Evolutionary conservation across 2,113 vertebrate species (phyloP).

Genomic region (Myxocyprinus asiaticus): DNA sequence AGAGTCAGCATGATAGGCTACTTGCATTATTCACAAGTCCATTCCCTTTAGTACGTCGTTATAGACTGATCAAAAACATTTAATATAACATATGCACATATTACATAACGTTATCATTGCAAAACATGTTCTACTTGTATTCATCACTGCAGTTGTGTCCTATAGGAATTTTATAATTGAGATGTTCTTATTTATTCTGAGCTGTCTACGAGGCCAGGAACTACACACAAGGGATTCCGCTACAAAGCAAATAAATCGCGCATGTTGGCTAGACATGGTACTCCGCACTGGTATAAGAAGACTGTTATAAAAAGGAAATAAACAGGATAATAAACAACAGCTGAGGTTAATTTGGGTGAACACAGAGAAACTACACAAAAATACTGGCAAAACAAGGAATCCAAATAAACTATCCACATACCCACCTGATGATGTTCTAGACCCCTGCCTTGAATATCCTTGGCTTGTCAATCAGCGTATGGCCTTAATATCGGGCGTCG

Average conservation of each 20-base stretch:
- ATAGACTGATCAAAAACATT: not conserved
- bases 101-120: conserved; percentile 5
- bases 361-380: not conserved
- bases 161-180: not conserved
- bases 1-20: not conserved
- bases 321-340: too few species aligned
- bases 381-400: not conserved
- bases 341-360: too few species aligned
- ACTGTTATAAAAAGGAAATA: too few species aligned
- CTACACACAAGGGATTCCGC: conserved; percentile 34
- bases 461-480: conserved; percentile 51
- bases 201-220: conserved; percentile 15
- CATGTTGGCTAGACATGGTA: too few species aligned
- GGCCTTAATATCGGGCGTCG: conserved; percentile 49
- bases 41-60: not conserved
- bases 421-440: conserved; percentile 72
- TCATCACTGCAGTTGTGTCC: not conserved
- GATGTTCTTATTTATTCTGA: not conserved
- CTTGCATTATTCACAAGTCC: not conserved
- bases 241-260: not conserved
- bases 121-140: not conserved
- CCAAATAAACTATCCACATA: conserved; percentile 41
- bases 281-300: too few species aligned
- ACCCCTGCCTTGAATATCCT: conserved; percentile 50
- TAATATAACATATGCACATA: not conserved